Conservation (phyloP, 2,113 vertebrate genomes). For the Lamprotornis superbus region DNA sequence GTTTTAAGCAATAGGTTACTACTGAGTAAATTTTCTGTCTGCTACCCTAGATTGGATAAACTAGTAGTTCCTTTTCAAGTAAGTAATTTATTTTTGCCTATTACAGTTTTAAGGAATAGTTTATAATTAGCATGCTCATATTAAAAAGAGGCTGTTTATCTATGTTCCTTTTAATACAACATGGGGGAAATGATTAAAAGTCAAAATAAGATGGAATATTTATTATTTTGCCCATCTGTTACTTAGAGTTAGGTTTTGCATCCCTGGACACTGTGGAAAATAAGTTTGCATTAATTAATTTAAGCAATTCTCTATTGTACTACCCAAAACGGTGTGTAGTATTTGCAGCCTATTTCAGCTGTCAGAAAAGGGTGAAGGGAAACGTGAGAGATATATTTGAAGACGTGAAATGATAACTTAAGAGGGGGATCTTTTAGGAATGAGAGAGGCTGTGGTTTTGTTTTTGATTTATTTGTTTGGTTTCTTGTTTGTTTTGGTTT, state of each 20-base stretch:
- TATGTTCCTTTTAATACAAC: constrained; percentile 39
- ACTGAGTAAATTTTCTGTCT: neutral
- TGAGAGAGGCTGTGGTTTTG: neutral
- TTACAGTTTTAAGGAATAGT: neutral
- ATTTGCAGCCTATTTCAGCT: constrained; percentile 58
- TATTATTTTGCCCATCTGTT: constrained; percentile 71
- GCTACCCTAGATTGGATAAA: neutral
- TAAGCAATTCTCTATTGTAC: constrained; percentile 40
- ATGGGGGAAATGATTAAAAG: constrained; percentile 57
- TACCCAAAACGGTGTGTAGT: constrained; percentile 33
- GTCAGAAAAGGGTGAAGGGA: neutral
- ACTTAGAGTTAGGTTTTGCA: constrained; percentile 57
- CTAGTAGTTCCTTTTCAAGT: neutral
- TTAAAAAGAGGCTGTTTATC: constrained; percentile 55
- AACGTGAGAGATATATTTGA: constrained; percentile 21
- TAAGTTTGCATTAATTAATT: constrained; percentile 69
- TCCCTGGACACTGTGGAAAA: constrained; percentile 60
- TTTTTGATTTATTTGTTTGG: neutral
- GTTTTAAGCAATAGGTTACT: neutral
- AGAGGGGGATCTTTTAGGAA: neutral
- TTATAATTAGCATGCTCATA: neutral
- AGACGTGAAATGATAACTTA: neutral
- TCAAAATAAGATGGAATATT: constrained; percentile 68
- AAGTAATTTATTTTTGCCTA: neutral
- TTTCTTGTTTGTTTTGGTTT: neutral